These are phyloP conservation scores for Luehdorfia chinensis DNA, from an alignment of 1,140 invertebrate species.

Conservation along the genomic window DNA sequence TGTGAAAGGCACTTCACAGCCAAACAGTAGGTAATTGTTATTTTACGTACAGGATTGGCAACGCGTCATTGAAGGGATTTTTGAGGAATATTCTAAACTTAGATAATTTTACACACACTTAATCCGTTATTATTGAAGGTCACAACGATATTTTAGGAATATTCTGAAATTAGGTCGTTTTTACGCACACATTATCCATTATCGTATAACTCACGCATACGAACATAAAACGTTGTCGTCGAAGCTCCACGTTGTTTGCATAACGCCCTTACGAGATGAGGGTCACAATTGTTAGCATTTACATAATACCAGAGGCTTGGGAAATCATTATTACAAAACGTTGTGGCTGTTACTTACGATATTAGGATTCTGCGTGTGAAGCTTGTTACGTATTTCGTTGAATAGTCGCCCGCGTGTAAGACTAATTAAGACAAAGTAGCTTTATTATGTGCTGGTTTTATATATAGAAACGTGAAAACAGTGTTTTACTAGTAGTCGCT, in stretches of 20 bases:
- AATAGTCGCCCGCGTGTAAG: not conserved
- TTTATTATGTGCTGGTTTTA: too few species aligned
- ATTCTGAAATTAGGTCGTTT: constrained; percentile 18
- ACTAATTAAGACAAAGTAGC: not conserved
- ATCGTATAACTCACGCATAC: constrained; percentile 28
- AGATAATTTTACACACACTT: too few species aligned
- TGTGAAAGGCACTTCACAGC: too few species aligned
- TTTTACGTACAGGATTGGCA: too few species aligned
- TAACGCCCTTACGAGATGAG: constrained; percentile 28
- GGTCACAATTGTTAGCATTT: constrained; percentile 32
- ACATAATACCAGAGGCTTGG: constrained; percentile 24
- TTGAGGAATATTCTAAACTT: too few species aligned
- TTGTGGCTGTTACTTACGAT: constrained; percentile 12
- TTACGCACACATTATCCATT: constrained; percentile 21
- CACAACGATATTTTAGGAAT: constrained; percentile 2
- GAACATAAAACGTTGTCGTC: constrained; percentile 12
- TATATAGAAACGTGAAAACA: too few species aligned
- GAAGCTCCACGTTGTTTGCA: constrained; percentile 34
- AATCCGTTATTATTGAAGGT: constrained; percentile 11
- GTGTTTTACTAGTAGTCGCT: too few species aligned
- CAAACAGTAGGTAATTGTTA: too few species aligned
- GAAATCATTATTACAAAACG: constrained; percentile 22
- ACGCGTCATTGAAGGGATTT: too few species aligned
- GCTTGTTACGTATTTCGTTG: not conserved
- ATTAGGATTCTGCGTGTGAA: constrained; percentile 7